Percentiles rank a stretch among this genome's conserved stretches.
phyloP scores from a whole-genome alignment of 2,113 vertebrate species.

The Mohoua ochrocephala region DNA sequence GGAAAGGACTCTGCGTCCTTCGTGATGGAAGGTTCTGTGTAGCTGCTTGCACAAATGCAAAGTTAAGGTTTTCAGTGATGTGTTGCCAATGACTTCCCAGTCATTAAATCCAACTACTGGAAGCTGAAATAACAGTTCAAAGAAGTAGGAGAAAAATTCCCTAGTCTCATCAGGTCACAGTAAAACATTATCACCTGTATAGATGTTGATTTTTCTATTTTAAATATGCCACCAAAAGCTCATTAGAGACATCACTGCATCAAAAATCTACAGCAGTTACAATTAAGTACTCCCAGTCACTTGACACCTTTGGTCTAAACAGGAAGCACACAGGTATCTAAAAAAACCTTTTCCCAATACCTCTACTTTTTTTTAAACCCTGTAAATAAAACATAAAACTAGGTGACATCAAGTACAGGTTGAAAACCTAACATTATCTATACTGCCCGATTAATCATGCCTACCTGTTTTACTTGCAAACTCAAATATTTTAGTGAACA shows the following conservation, averaged over 20 bases:
- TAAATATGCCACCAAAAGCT: not conserved
- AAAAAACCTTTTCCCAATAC: not conserved
- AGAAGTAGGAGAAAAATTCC: not conserved
- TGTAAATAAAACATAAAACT: not conserved
- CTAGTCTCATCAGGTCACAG: not conserved
- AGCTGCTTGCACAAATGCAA: not conserved
- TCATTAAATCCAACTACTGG: not conserved
- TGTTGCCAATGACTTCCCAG: not conserved
- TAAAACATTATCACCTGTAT: not conserved
- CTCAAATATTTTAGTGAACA: not conserved
- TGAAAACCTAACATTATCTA: not conserved
- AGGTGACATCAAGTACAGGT: not conserved
- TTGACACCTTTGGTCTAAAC: not conserved
- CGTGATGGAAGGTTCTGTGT: not conserved
- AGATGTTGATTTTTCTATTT: not conserved
- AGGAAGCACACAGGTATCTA: accelerated
- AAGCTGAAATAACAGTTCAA: not conserved
- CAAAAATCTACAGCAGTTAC: not conserved
- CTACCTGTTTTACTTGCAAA: not conserved
- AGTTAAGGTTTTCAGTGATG: not conserved
- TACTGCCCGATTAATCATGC: not conserved
- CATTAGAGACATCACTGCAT: not conserved
- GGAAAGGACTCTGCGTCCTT: not conserved
- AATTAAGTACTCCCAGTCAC: not conserved
- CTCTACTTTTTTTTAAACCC: not conserved